Percentiles rank a stretch among this genome's conserved stretches.
Conservation (phyloP, 2,113 vertebrate genomes). For the Rostratula benghalensis region DNA sequence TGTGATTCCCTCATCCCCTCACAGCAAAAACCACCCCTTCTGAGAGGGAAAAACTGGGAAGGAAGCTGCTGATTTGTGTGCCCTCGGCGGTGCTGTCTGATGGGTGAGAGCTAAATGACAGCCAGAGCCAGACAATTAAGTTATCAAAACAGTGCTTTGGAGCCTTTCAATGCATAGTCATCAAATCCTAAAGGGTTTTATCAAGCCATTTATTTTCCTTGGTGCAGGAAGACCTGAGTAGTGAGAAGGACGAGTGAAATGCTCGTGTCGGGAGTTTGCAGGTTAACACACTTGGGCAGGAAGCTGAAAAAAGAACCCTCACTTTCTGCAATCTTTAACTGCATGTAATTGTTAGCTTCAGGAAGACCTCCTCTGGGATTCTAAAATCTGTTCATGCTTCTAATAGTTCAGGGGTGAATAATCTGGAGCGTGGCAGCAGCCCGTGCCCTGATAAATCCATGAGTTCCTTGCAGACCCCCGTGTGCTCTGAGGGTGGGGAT, state of each 20-base stretch:
- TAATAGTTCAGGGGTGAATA: neutral
- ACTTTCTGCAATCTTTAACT: neutral
- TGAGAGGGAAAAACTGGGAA: neutral
- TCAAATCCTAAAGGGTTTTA: neutral
- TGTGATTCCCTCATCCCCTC: neutral
- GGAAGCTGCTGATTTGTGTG: accelerated
- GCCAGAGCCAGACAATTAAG: neutral
- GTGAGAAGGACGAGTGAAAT: neutral
- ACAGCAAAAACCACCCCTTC: neutral
- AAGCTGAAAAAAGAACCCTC: neutral
- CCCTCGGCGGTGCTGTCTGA: neutral
- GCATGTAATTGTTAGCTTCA: accelerated
- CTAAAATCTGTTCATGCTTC: neutral
- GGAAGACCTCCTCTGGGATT: neutral
- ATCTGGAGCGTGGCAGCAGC: neutral
- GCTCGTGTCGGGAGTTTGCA: neutral
- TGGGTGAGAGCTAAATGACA: neutral
- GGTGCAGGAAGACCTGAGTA: neutral
- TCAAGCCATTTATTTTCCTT: neutral
- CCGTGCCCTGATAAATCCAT: neutral
- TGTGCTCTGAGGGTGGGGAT: neutral
- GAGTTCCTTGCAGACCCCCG: neutral
- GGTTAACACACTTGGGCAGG: neutral
- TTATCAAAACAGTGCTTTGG: neutral
- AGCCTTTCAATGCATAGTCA: neutral